Base-by-base conservation (phyloP, 2,113 vertebrate genomes). In the Caracal caracal region DNA sequence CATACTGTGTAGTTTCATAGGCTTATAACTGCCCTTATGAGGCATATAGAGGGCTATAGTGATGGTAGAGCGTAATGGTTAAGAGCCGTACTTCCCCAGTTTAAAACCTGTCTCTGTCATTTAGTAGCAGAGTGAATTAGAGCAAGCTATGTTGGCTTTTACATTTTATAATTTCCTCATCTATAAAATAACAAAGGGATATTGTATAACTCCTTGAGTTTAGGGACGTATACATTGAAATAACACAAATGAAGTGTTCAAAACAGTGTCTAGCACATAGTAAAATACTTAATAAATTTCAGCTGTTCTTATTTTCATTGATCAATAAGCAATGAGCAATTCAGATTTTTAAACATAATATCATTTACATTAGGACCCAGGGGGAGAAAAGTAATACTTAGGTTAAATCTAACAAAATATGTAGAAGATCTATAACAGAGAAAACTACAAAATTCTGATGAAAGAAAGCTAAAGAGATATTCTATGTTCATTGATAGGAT, bases 121-220 rank as follows among this genome's bases (percentile, higher is more conserved):
- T 86, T 53, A 85, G 16, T 79, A 79, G n/a, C 19, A 75, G 51
- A 80, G 17, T 22, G 13, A 86, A 90, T 94, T 59, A 59, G 43
- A 35, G 35, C 24, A 96, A 47, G 47, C 20, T 90, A 90, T 66
- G 86, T 84, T 86, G 43, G 28, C 2, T 90, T 90, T 90, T 24
- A 47, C n/a, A 81, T 73, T 84, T 93, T 70, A 51, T 12, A 84
- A 63, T 51, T 47, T 94, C 37, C 30, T 96, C 80, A 65, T 80
- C 53, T 90, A 30, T 86, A 81, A 94, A 96, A 90, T 22, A 86
- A 10, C 19, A 81, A 90, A 94, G 65, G 11, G 28, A 37, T 71
- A 10, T 22, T 65, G 17, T 43, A 80, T 24, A 80, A 20, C 7
- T 53, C 2, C 28, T 37, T 87, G 28, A 71, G 5, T 75, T 73